These are phyloP conservation scores for Mungos mungo DNA, from an alignment of 2,113 vertebrate species.

Conservation along the genomic window DNA sequence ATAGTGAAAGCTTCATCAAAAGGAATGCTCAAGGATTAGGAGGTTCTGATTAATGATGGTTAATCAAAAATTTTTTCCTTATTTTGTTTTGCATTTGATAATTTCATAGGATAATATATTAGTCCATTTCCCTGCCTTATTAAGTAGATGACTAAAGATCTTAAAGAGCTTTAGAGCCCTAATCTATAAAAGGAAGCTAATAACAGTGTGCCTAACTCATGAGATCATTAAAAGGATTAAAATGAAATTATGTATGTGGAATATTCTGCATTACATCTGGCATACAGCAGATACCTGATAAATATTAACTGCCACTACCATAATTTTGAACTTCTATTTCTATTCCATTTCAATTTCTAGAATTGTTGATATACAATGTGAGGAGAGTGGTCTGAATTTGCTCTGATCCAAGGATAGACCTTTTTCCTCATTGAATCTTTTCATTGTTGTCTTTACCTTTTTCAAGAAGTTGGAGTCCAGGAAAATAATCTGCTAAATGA, in stretches of 20 bases:
- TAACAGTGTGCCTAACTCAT: not conserved
- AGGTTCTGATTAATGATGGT: slow-evolving; percentile 48
- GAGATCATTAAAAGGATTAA: slow-evolving; percentile 21
- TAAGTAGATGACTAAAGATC: not conserved
- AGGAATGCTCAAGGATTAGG: slow-evolving; percentile 45
- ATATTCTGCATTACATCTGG: slow-evolving; percentile 21
- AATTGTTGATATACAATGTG: not conserved
- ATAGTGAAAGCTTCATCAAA: slow-evolving; percentile 65
- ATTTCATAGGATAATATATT: slow-evolving; percentile 52
- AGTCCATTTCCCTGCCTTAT: slow-evolving; percentile 49
- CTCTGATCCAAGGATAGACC: not conserved
- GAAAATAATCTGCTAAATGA: not conserved
- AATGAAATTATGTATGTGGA: slow-evolving; percentile 12
- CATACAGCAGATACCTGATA: not conserved
- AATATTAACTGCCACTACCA: slow-evolving; percentile 22
- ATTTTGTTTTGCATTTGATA: slow-evolving; percentile 57
- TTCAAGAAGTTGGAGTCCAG: not conserved
- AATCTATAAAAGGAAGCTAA: slow-evolving; percentile 1
- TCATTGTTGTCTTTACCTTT: not conserved
- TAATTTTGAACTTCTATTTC: slow-evolving; percentile 12
- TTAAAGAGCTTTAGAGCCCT: not conserved
- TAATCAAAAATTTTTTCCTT: slow-evolving; percentile 56
- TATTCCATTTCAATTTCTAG: slow-evolving; percentile 2
- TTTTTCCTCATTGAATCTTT: not conserved
- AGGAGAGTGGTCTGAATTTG: slow-evolving; percentile 34